These are phyloP conservation scores for Drosophila punjabiensis DNA, from an alignment of 1,140 invertebrate species.

Conservation along the genomic window DNA sequence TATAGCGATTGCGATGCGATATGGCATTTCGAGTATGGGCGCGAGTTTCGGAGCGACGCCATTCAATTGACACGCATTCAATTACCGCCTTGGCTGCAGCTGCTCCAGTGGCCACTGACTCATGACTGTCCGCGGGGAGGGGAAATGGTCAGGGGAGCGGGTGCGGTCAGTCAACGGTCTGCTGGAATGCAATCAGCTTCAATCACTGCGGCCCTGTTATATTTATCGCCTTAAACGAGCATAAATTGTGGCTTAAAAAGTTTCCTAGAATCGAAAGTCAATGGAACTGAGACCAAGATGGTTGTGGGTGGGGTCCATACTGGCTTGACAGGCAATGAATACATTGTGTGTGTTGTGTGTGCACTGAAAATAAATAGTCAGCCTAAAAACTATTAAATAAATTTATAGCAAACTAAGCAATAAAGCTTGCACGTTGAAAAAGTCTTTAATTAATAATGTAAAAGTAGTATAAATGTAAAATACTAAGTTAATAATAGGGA, in stretches of 20 bases:
- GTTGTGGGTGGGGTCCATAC: slow-evolving; percentile 24
- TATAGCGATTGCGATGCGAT: slow-evolving; percentile 33
- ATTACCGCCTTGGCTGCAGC: slow-evolving; percentile 53
- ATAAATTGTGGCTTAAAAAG: slow-evolving; percentile 83
- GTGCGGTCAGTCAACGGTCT: slow-evolving; percentile 36
- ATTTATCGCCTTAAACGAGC: slow-evolving; percentile 82
- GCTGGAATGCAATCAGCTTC: slow-evolving; percentile 78
- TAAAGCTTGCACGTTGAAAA: not conserved
- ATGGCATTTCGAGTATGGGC: slow-evolving; percentile 26
- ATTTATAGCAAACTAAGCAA: not conserved
- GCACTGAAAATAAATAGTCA: slow-evolving; percentile 46
- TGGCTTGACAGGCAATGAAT: slow-evolving; percentile 4
- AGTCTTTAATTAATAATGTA: not conserved
- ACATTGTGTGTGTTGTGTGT: not conserved
- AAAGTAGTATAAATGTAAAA: too few relatives aligned
- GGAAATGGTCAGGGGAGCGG: not conserved
- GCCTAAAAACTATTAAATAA: not conserved
- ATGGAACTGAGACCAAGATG: slow-evolving; percentile 41
- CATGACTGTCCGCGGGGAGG: slow-evolving; percentile 14
- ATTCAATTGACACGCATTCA: slow-evolving; percentile 76
- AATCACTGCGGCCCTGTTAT: slow-evolving; percentile 74
- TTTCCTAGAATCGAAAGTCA: slow-evolving; percentile 77
- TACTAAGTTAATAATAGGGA: too few relatives aligned
- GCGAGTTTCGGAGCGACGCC: slow-evolving; percentile 43
- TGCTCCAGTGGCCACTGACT: slow-evolving; percentile 52